Evolutionary conservation across 2,888 invertebrate species (phyloP), one percentile per base, ranked within the genome.

Genomic region (Tenthredo mesomela): DNA sequence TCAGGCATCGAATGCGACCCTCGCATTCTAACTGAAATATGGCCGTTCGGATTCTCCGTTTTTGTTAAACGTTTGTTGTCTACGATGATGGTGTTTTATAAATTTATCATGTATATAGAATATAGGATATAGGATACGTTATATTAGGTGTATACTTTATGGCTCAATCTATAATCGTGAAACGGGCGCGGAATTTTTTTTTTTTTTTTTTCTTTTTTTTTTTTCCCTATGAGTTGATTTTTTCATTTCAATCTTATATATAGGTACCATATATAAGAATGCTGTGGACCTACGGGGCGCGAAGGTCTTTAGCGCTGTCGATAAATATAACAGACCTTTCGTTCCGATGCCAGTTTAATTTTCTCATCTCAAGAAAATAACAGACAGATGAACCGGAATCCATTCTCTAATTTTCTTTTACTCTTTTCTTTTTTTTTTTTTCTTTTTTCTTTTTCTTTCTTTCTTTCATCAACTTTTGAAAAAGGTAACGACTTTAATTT

Each of bases 21-120:
- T 90, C 90, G 89, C 89, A 88, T 89, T 92, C 91, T 92, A 93
- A 93, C 93, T 93, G 93, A 93, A 93, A 93, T 93, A 93, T 93
- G 93, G 92, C 93, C 91, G 91, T 90, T 90, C 92, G 90, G 92
- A 92, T 92, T 93, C 89, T 91, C 90, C 70, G 67, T 67, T 82
- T 82, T 82, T 82, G 82, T 82, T 70, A 82, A 82, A 82, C 82
- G 82, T 67, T 82, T 61, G 47, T 65, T 82, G 61, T 67, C 82
- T 47, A 29, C 67, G 47, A 67, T 47, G 67, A 80, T 61, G 58
- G 10, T 58, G 80, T 61, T 61, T 61, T 54, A 77, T 54, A 77
- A 77, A 77, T 77, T 77, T 73, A 73, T 73, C 43, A 37, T 70
- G n/a, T 70, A 37, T n/a, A n/a, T 18, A 70, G 33, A 40, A n/a